Conservation (phyloP, 2,888 invertebrate genomes). For the Dolichopus griseipennis region DNA sequence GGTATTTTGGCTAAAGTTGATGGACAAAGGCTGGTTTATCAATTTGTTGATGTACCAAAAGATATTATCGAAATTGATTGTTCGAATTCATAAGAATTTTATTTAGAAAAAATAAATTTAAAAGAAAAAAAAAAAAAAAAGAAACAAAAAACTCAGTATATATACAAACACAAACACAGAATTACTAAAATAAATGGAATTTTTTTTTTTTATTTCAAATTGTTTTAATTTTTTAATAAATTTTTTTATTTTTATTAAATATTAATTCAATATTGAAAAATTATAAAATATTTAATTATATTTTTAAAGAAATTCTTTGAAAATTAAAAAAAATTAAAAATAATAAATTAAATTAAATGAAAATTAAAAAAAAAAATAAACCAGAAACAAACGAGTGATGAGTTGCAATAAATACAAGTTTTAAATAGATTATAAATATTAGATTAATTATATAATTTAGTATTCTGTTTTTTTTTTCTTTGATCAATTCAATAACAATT, state of each 20-base stretch:
- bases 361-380: not conserved
- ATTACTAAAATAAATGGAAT: no score
- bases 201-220: no score
- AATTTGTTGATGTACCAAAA: slow-evolving; percentile 98
- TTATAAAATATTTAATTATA: no score
- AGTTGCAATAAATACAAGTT: not conserved
- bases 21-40: slow-evolving; percentile 97
- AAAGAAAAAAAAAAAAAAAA: not conserved
- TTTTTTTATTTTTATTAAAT: no score
- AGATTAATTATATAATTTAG: not conserved
- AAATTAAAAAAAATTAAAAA: no score
- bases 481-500: no score
- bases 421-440: not conserved
- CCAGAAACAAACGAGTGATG: not conserved
- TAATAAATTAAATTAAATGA: not conserved
- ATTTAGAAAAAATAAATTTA: not conserved
- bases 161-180: no score
- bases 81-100: slow-evolving; percentile 61
- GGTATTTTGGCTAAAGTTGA: slow-evolving; percentile 99
- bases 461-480: no score
- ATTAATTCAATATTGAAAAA: no score
- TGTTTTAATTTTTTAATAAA: no score
- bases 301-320: no score
- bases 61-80: slow-evolving; percentile 97
- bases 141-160: not conserved